Evolutionary conservation across 2,113 vertebrate genomes (phyloP).

Genomic region (Upupa epops): DNA sequence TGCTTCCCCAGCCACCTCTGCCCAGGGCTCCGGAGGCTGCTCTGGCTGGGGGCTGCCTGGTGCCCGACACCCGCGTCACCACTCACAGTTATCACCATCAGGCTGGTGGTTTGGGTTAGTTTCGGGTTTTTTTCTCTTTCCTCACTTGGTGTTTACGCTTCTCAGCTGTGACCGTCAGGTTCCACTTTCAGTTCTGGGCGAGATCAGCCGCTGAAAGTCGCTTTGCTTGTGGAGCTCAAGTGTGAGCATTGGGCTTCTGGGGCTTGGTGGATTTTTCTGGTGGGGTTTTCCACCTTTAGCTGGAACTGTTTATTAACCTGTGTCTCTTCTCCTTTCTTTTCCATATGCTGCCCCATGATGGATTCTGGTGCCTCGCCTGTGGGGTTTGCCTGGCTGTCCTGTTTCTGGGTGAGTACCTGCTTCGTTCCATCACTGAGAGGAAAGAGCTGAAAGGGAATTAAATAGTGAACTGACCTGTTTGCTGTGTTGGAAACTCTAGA

Average conservation of each 20-base stretch:
- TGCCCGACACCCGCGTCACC: neutral
- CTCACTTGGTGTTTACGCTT: neutral
- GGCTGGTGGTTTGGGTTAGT: neutral
- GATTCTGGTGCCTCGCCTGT: neutral
- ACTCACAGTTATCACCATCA: neutral
- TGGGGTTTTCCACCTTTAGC: neutral
- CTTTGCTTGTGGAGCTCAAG: neutral
- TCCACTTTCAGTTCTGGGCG: neutral
- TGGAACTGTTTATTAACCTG: conserved; percentile 22
- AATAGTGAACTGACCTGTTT: neutral
- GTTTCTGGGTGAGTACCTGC: conserved; percentile 57
- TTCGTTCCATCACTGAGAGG: neutral
- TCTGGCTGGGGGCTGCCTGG: neutral
- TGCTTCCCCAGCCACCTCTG: neutral
- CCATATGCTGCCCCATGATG: neutral
- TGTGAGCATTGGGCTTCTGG: neutral
- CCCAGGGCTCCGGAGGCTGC: rapidly evolving
- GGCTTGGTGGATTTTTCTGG: neutral
- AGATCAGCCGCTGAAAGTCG: neutral
- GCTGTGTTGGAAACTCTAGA: neutral
- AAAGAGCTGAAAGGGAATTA: neutral
- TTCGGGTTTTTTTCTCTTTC: neutral
- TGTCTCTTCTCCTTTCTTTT: conserved; percentile 19
- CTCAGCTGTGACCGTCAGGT: neutral
- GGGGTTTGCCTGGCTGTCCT: neutral